Percentiles rank a stretch among this genome's conserved stretches.
Conservation (phyloP, 2,113 vertebrate species). For the Protobothrops mucrosquamatus region DNA sequence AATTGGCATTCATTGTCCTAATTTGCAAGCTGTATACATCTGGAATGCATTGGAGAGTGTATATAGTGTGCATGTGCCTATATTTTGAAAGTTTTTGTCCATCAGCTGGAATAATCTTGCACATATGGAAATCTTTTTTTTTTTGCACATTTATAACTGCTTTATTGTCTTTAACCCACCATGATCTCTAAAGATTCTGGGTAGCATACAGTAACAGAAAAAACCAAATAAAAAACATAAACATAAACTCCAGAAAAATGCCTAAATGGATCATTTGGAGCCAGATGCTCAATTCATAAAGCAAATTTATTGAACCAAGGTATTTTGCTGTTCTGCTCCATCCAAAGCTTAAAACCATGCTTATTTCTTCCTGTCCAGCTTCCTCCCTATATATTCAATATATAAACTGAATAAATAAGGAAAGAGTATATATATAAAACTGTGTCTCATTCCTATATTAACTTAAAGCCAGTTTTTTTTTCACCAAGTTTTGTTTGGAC, state of each 20-base stretch:
- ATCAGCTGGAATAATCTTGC: not conserved
- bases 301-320: not conserved
- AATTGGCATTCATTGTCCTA: conserved; percentile 8
- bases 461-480: not conserved
- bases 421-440: not conserved
- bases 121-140: not conserved
- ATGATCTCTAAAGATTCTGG: not conserved
- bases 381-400: not conserved
- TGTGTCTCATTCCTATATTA: not conserved
- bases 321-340: not conserved
- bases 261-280: not conserved
- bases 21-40: not conserved
- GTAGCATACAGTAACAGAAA: not conserved
- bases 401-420: not conserved
- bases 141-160: not conserved
- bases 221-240: not conserved
- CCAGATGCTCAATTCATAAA: not conserved
- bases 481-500: not conserved
- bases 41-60: not conserved
- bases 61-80: not conserved
- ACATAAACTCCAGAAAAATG: not conserved
- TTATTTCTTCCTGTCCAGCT: not conserved
- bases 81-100: not conserved
- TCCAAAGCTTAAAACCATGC: not conserved
- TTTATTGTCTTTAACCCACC: not conserved